Evolutionary conservation across 2,797 vertebrate genomes (phyloP).

Genomic region (Hybognathus amarus): DNA sequence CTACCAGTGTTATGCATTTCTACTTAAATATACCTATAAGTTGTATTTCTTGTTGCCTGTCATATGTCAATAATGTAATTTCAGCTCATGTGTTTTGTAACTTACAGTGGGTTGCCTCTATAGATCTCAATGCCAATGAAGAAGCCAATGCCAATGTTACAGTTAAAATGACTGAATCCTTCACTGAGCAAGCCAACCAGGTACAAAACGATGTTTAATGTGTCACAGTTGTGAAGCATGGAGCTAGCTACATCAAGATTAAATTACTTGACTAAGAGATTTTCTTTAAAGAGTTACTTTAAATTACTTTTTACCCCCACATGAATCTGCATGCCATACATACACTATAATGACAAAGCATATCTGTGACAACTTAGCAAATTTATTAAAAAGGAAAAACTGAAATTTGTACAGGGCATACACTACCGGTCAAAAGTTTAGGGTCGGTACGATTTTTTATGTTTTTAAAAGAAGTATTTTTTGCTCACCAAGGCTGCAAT

Average conservation of each 20-base stretch:
- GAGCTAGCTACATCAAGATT: background rate
- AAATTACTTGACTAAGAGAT: too few relatives aligned
- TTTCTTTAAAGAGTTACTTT: too few relatives aligned
- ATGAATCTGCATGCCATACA: too few relatives aligned
- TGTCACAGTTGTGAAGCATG: background rate
- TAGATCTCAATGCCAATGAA: conserved; percentile 80
- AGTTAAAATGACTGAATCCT: conserved; percentile 77
- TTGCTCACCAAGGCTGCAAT: too few relatives aligned
- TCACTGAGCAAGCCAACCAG: conserved; percentile 84
- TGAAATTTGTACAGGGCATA: too few relatives aligned
- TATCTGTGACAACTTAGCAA: too few relatives aligned
- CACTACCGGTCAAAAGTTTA: too few relatives aligned
- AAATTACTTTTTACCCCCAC: too few relatives aligned
- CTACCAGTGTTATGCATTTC: background rate
- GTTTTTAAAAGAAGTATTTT: too few relatives aligned
- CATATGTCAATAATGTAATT: conserved; percentile 2
- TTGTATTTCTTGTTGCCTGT: background rate
- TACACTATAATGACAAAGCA: too few relatives aligned
- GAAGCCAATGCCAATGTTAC: conserved; percentile 79
- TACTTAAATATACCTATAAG: background rate
- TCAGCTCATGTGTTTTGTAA: background rate
- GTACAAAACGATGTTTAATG: conserved; percentile 61
- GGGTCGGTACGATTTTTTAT: too few relatives aligned
- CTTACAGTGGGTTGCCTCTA: conserved; percentile 84
- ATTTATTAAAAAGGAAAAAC: too few relatives aligned